Evolutionary conservation across 2,113 vertebrate species (phyloP), one percentile per base, ranked within the genome.

Genomic region (Gracilinanus agilis): DNA sequence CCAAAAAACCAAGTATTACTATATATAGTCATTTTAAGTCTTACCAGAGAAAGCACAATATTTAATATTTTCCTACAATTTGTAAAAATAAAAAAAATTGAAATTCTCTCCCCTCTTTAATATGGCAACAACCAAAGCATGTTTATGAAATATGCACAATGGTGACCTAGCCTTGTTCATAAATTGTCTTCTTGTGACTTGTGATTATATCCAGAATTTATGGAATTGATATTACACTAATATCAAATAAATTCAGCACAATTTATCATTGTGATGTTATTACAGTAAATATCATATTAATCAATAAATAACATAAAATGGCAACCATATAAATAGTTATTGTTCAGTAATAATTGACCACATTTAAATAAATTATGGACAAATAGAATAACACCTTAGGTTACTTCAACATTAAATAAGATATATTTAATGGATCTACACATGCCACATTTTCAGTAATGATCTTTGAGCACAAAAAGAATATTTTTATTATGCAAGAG

Each of bases 281-380:
- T 97, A 29, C 55, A 90, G 55, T 89, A 92, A 93, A 49, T 53
- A 91, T 19, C 93, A 2, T 96, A 91, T 94, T 95, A 97, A 95
- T 94, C 95, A 96, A 49, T 92, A 97, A 91, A n/a, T n/a, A n/a
- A n/a, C n/a, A n/a, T n/a, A n/a, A n/a, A n/a, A n/a, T n/a, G n/a
- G n/a, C n/a, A n/a, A n/a, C n/a, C n/a, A n/a, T 96, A 92, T 94
- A 94, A 97, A 96, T 94, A 49, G 49, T 3, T 49, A 49, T 3
- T 49, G 49, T 49, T 49, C 96, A 96, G 44, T 92, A 96, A 91
- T 97, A 96, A 95, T 90, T 96, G 93, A 40, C 58, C 44, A 90
- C n/a, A 93, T 97, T 96, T 88, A 95, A 96, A 90, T 75, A 93
- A 40, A 96, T 49, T 96, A 94, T 94, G 95, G 90, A 53, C 96